phyloP scores from a whole-genome alignment of 2,888 invertebrate species.

The Raillietiella orientalis region DNA sequence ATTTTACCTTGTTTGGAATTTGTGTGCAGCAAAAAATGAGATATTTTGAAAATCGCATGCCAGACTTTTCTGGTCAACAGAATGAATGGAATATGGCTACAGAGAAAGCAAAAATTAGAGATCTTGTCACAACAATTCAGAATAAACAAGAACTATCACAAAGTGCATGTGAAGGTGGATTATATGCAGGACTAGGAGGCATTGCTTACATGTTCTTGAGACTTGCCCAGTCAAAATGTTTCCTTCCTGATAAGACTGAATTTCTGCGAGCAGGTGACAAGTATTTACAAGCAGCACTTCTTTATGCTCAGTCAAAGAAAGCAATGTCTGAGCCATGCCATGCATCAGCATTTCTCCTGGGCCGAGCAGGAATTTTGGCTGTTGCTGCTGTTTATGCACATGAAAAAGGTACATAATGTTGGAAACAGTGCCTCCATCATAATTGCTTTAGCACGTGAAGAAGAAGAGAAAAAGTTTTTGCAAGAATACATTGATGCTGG shows the following conservation, averaged over 20 bases:
- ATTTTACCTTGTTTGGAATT: too few species aligned
- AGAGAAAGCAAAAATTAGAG: too few species aligned
- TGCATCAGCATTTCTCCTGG: constrained; percentile 36
- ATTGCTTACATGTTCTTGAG: constrained; percentile 41
- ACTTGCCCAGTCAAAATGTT: constrained; percentile 21
- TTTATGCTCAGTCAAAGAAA: constrained; percentile 14
- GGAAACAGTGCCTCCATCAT: constrained; percentile 8
- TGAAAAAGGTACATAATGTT: constrained; percentile 12
- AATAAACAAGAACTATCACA: constrained; percentile 12
- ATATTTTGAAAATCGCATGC: too few species aligned
- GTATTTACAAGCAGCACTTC: constrained; percentile 26
- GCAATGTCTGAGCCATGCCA: constrained; percentile 18
- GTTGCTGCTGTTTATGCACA: constrained; percentile 29
- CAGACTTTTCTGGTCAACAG: too few species aligned
- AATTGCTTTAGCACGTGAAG: constrained; percentile 16
- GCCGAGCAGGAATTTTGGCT: constrained; percentile 40
- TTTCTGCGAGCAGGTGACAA: constrained; percentile 24
- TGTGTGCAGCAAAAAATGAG: too few species aligned
- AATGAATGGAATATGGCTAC: too few species aligned
- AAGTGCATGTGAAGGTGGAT: constrained; percentile 19
- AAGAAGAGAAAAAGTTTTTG: constrained; percentile 10
- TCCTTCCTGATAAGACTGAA: constrained; percentile 14
- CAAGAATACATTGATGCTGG: constrained; percentile 15
- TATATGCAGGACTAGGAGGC: constrained; percentile 34
- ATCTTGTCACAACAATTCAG: constrained; percentile 9